Base-by-base conservation (phyloP, 2,797 vertebrate species). In the Alauda arvensis region DNA sequence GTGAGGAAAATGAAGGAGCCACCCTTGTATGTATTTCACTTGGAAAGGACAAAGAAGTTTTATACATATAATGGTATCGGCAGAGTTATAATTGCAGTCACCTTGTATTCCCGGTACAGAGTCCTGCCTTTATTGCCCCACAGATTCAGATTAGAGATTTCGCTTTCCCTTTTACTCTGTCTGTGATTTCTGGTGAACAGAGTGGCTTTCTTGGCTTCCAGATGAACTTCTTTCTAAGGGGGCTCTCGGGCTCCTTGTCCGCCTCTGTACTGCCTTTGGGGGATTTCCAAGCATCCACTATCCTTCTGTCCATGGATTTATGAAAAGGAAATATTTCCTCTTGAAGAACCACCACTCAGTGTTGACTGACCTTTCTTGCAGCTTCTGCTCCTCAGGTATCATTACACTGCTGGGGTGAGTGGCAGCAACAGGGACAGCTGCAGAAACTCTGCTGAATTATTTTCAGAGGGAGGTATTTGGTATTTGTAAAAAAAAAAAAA, bases 91-190 rank as follows among this genome's bases (percentile, higher is more conserved):
- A 70, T 24, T 40, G 55, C 72, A 39, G 19, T 60, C 14, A 28
- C 62, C 40, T 80, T 37, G 18, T 37, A 8, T 80, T 75, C 25
- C 4, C 17, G 10, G 87, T 87, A n/a, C 91, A 90, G 83, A 94
- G 92, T 95, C 93, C 92, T 89, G 65, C 23, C 26, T 92, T 91
- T 87, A 94, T 83, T 91, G 85, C 61, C 67, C 45, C 7, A 8
- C 2, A 5, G 77, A 75, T 23, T 56, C 43, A 57, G 40, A 81
- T 70, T 62, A 68, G 68, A 78, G 26, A 18, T 53, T 89, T 89
- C 43, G 37, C 42, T 93, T 92, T 90, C 65, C 16, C 17, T 82
- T 86, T 75, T 3, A 14, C 13, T 76, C 2, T 0, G 3, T 48
- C 33, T 61, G 4, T 6, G 6, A 0, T 46, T 81, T 29, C 74